These are phyloP conservation scores for Poecilia latipinna DNA, from an alignment of 2,113 vertebrate genomes.

Conservation along the genomic window DNA sequence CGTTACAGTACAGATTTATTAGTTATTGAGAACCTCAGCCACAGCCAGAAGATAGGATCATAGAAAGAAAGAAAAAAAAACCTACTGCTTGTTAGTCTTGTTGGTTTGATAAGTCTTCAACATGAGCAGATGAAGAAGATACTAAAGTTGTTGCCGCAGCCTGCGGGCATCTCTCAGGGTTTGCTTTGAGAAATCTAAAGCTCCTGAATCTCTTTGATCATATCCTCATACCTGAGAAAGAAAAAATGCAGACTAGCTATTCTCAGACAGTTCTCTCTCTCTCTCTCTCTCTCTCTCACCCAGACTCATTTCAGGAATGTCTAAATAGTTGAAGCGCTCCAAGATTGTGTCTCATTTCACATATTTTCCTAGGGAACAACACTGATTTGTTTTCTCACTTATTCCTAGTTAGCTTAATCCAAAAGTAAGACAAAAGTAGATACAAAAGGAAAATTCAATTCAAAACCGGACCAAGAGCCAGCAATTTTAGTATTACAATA, in stretches of 20 bases:
- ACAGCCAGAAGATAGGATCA: conserved; percentile 11
- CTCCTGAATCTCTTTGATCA: conserved; percentile 67
- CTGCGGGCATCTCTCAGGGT: conserved; percentile 53
- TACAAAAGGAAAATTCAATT: too few species aligned
- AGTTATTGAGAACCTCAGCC: neutral
- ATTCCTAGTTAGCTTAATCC: conserved; percentile 14
- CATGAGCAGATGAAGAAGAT: conserved; percentile 38
- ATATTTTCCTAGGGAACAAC: conserved; percentile 1
- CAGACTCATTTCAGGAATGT: conserved; percentile 4
- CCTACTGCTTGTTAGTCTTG: conserved; percentile 38
- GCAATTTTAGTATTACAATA: neutral
- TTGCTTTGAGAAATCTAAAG: conserved; percentile 54
- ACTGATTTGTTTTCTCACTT: neutral
- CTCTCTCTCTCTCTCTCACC: conserved; percentile 5
- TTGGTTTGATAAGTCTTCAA: conserved; percentile 52
- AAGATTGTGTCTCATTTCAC: conserved; percentile 33
- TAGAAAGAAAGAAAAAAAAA: neutral
- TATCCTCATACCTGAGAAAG: conserved; percentile 40
- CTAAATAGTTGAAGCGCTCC: conserved; percentile 9
- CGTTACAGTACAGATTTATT: neutral
- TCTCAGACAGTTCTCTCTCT: conserved; percentile 24
- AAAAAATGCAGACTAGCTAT: conserved; percentile 32
- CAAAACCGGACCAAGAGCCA: conserved; percentile 5
- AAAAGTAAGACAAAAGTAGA: neutral
- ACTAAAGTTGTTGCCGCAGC: conserved; percentile 49